Base-by-base conservation (phyloP, 2,888 invertebrate genomes). In the Acrobasis consociella region DNA sequence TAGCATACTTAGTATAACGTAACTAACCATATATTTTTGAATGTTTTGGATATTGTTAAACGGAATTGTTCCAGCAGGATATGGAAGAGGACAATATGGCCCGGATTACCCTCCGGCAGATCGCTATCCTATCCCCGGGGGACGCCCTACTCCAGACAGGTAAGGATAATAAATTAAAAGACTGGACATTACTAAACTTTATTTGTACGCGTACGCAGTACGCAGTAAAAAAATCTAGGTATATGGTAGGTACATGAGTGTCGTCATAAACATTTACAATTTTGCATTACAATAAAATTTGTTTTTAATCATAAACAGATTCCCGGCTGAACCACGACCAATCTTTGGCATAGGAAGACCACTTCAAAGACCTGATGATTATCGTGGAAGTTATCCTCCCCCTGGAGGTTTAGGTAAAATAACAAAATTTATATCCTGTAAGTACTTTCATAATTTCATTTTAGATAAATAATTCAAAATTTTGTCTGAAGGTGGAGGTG, bases 331-430 rank as follows among this genome's bases (percentile, higher is more conserved):
- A 69, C 91, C 90, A 7, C 81, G 92, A 69, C 92, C 92, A 5
- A 83, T 79, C 60, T 89, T 83, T 61, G 87, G 86, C 9, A 49
- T 88, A 62, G 76, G 90, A 68, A 74, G 91, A 68, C 89, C 88
- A 2, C 71, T 86, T 38, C 89, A 89, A 2, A 76, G 91, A 69
- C 92, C 92, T 9, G 88, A 86, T 69, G 94, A 94, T 42, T 94
- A 94, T 74, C 88, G 93, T 1, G 93, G 93, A 62, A 87, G 86
- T 39, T 93, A 93, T 71, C 91, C 93, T 31, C 86, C 88, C 51
- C 81, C 85, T n/a, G 62, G 62, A 15, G 49, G 51, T n/a, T 39
- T 60, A 58, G 90, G 89, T 64, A 76, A 62, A 58, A 37, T 37
- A 22, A 17, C 17, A 46, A 38, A 7, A 11, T 10, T 11, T 42